Evolutionary conservation across 2,113 vertebrate genomes (phyloP).

Genomic region (Gallinago jamesoni): DNA sequence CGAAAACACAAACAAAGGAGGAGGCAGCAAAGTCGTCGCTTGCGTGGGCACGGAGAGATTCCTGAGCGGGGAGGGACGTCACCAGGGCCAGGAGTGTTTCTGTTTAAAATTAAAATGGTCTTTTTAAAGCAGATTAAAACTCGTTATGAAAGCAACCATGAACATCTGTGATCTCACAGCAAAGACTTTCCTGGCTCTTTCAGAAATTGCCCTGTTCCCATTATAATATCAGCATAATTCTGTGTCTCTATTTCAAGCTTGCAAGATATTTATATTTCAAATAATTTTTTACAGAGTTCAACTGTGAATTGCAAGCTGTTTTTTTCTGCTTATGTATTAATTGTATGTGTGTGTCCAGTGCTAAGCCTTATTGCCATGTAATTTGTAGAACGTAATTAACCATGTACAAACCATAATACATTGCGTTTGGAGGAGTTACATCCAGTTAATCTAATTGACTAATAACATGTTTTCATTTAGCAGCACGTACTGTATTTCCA

Average conservation of each 20-base stretch:
- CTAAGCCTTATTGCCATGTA: constrained; percentile 22
- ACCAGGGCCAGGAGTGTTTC: background rate
- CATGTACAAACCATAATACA: constrained; percentile 47
- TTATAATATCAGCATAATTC: background rate
- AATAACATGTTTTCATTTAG: constrained; percentile 67
- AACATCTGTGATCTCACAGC: constrained; percentile 37
- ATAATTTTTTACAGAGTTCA: background rate
- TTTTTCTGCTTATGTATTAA: constrained; percentile 14
- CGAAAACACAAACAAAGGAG: constrained; percentile 32
- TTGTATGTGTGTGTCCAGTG: background rate
- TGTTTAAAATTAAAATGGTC: constrained; percentile 22
- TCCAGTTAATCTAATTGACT: constrained; percentile 69
- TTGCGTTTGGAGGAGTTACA: constrained; percentile 43
- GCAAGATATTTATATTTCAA: background rate
- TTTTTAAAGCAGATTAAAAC: constrained; percentile 40
- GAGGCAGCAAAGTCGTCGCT: background rate
- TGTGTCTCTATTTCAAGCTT: background rate
- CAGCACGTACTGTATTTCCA: constrained; percentile 65
- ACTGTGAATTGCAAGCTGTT: background rate
- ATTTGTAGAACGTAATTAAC: constrained; percentile 54
- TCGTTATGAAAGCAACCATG: background rate
- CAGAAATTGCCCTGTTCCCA: background rate
- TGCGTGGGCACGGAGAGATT: background rate
- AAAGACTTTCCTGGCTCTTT: background rate
- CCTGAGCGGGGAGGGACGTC: background rate